Base-by-base conservation (phyloP, 2,888 invertebrate genomes). In the Resseliella maxima region DNA sequence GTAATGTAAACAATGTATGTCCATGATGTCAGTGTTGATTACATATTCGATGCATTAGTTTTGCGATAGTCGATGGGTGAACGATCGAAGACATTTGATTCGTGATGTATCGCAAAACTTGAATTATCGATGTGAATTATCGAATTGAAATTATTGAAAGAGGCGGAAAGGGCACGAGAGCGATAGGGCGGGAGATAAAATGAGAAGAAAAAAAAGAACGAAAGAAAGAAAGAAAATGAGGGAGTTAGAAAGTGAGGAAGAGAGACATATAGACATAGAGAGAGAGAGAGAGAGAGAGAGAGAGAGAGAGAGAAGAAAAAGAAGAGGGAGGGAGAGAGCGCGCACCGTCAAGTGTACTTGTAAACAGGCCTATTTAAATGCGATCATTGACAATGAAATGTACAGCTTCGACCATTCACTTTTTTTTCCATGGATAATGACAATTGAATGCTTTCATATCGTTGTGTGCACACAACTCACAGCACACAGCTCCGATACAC, bases 351-450 rank as follows among this genome's bases (percentile, higher is more conserved):
- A 72, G 72, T 72, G 35, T 72, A 72, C 72, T 72, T 72, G 35
- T 15, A 35, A 35, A 72, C 72, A 72, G 27, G 72, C 31, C 72
- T 31, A 72, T 72, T 72, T 72, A 72, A 72, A 72, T 72, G 72
- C 72, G 72, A 72, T 72, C 72, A 72, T 72, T 72, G 72, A 72
- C 72, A 72, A 72, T 72, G 72, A 72, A 72, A 72, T 35, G 18
- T 15, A 72, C 72, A 72, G 31, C 2, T 15, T 2, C 24, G 27
- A 31, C 31, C 72, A 31, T 72, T 72, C 72, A 72, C 72, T 72
- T 72, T 31, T 72, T 72, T 15, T 50, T 50, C 8, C 12, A 72
- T 72, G 72, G 72, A 72, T 72, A 72, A 31, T n/a, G 72, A 72
- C 72, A 72, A 18, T 31, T 3, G 59, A 72, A 31, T 72, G 72